Evolutionary conservation across 92 coral and sea anemone genomes (phyloP).

Genomic region (Palythoa grandis): DNA sequence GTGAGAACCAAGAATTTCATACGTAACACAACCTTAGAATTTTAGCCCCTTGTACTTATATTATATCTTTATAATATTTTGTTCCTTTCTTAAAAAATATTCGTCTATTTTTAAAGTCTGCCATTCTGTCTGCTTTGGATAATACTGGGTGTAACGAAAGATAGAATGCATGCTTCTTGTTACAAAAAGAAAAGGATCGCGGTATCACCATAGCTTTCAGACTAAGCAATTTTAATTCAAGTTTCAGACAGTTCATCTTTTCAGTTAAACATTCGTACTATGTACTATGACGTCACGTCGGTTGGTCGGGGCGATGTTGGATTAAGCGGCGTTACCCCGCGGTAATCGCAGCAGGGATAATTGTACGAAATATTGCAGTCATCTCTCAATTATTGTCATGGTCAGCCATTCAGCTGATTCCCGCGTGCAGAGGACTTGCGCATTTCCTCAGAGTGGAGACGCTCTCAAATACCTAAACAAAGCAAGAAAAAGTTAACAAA

Average conservation of each 20-base stretch:
- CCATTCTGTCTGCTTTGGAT: no score
- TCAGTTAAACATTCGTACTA: neutral
- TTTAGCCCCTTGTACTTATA: no score
- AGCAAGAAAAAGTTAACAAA: neutral
- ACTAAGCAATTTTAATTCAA: neutral
- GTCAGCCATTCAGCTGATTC: neutral
- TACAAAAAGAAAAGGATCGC: no score
- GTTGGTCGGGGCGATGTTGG: neutral
- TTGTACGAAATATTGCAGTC: neutral
- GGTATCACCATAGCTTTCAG: no score
- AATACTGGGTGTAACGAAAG: no score
- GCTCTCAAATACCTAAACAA: neutral
- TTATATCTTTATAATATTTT: no score
- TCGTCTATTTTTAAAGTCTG: no score
- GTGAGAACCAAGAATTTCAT: no score
- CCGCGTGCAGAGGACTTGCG: neutral
- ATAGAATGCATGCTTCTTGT: no score
- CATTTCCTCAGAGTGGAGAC: neutral
- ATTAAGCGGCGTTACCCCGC: neutral
- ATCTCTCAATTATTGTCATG: neutral
- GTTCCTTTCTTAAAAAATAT: no score
- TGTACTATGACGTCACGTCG: constrained; percentile 13
- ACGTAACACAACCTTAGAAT: no score
- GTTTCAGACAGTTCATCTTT: neutral
- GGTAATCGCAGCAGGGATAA: constrained; percentile 15